phyloP scores from a whole-genome alignment of 2,888 invertebrate genomes.

The Helicoverpa assulta region DNA sequence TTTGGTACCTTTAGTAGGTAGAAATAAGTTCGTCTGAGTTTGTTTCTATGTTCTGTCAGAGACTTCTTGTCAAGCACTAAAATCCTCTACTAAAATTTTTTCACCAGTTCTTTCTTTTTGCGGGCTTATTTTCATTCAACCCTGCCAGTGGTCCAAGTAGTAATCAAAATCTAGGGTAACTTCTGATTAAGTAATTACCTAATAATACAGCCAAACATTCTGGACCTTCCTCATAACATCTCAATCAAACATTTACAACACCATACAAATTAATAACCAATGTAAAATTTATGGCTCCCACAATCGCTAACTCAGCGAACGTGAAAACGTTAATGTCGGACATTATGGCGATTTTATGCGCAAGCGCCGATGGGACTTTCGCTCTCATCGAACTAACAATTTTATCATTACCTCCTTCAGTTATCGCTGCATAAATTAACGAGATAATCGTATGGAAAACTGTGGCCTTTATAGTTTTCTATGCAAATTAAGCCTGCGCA shows the following conservation, averaged over 20 bases:
- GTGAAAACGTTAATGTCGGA: constrained; percentile 59
- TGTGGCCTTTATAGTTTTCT: constrained; percentile 7
- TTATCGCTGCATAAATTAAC: constrained; percentile 71
- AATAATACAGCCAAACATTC: background rate
- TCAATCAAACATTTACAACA: constrained; percentile 23
- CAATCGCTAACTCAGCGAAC: constrained; percentile 37
- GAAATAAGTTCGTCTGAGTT: too few relatives aligned
- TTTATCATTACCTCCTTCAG: constrained; percentile 69
- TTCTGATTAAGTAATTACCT: background rate
- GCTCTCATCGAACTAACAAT: constrained; percentile 59
- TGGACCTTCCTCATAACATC: constrained; percentile 17
- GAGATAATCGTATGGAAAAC: constrained; percentile 23
- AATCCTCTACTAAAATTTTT: too few relatives aligned
- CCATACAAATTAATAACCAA: constrained; percentile 49
- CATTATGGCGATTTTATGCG: constrained; percentile 60
- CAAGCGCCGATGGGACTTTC: constrained; percentile 53
- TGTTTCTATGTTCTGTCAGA: background rate
- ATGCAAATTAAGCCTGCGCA: constrained; percentile 22
- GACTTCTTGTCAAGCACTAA: too few relatives aligned
- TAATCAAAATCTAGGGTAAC: background rate
- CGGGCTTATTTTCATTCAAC: background rate
- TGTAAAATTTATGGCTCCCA: constrained; percentile 48
- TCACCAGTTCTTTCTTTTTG: too few relatives aligned
- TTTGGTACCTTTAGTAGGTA: too few relatives aligned
- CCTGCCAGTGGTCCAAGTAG: background rate